Conservation (phyloP, 2,888 invertebrate species). For the Clunio marinus region DNA sequence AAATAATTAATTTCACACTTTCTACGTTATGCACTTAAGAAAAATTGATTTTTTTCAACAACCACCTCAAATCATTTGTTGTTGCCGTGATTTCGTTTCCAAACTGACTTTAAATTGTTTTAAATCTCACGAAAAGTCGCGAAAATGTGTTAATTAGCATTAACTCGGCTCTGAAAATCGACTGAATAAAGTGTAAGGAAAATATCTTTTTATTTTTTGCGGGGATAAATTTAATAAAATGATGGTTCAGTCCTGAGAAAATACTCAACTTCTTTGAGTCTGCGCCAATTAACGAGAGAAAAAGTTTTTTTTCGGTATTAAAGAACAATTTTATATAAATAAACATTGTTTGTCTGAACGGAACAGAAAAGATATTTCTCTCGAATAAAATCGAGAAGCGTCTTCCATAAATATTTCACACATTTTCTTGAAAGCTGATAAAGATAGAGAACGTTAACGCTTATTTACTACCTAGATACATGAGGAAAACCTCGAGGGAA, state of each 20-base stretch:
- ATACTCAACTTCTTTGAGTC: conserved; percentile 23
- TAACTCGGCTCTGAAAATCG: conserved; percentile 28
- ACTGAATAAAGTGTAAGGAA: conserved; percentile 33
- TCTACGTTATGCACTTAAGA: too few species aligned
- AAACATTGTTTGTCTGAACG: not conserved
- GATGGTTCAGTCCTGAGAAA: not conserved
- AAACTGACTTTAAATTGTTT: not conserved
- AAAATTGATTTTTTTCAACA: not conserved
- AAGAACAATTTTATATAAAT: not conserved
- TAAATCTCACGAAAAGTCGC: conserved; percentile 4
- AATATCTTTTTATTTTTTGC: conserved; percentile 22
- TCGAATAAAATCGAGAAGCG: not conserved
- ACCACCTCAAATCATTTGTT: conserved; percentile 6
- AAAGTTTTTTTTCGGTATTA: not conserved
- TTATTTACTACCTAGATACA: too few species aligned
- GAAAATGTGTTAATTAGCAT: conserved; percentile 12
- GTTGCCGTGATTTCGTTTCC: not conserved
- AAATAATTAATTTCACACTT: not conserved
- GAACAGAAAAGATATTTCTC: too few species aligned
- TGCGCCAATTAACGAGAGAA: conserved; percentile 7
- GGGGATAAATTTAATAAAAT: conserved; percentile 26
- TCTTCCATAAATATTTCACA: too few species aligned
- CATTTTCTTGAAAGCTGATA: too few species aligned
- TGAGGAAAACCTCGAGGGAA: too few species aligned
- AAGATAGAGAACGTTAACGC: too few species aligned